phyloP scores from a whole-genome alignment of 2,797 vertebrate species.

The Nyctalus aviator region DNA sequence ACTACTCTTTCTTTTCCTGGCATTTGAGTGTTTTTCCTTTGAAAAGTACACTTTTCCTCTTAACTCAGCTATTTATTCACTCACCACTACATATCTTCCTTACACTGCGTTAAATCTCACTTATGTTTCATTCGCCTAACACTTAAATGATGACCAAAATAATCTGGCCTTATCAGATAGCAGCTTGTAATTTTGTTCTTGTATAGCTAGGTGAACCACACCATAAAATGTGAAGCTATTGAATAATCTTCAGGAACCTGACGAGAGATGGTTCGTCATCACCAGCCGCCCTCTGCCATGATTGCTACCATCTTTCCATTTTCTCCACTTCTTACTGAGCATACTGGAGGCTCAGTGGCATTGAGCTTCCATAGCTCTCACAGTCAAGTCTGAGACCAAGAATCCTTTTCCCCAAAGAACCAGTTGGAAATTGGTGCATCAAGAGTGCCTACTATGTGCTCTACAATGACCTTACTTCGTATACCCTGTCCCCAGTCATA shows the following conservation, averaged over 20 bases:
- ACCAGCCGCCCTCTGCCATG: neutral
- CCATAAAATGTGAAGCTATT: neutral
- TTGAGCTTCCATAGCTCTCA: too few species aligned
- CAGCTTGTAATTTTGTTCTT: neutral
- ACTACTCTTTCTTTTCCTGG: neutral
- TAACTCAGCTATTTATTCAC: neutral
- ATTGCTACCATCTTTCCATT: neutral
- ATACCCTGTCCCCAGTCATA: rapidly evolving
- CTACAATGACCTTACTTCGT: neutral
- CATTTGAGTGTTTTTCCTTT: neutral
- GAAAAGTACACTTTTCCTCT: neutral
- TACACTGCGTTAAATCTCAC: neutral
- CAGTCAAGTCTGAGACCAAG: neutral
- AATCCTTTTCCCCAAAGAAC: neutral
- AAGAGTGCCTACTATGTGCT: neutral
- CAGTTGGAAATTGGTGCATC: neutral
- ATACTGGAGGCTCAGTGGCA: neutral
- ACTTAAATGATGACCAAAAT: neutral
- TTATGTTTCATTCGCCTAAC: slow-evolving; percentile 2
- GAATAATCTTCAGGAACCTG: neutral
- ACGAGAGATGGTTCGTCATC: neutral
- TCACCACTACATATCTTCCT: neutral
- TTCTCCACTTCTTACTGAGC: neutral
- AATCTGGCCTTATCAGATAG: neutral
- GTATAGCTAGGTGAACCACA: neutral